A percentile compares a stretch with the other conserved stretches of the same genome.
Evolutionary conservation across 92 coral and sea anemone genomes (phyloP).

Genomic region (Parazoanthus atlanticus): DNA sequence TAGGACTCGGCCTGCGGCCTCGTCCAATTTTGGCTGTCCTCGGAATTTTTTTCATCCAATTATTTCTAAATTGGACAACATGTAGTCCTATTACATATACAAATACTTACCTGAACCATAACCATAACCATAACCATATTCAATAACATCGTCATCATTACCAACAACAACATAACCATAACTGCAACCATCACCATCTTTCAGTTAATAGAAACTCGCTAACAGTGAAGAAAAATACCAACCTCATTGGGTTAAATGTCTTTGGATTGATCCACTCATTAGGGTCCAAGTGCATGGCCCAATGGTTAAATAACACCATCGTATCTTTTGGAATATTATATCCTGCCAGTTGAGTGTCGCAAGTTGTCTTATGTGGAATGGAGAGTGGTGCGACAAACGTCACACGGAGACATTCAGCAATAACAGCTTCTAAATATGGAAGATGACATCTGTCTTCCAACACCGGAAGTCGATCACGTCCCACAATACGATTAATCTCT

Average conservation of each 20-base stretch:
- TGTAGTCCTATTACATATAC: too few species aligned
- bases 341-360: conserved; percentile 52
- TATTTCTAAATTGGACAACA: too few species aligned
- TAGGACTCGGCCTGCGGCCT: too few species aligned
- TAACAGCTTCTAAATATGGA: conserved; percentile 61
- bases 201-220: too few species aligned
- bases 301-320: conserved; percentile 51
- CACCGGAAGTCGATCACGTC: conserved; percentile 47
- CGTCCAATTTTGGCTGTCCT: too few species aligned
- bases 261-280: conserved; percentile 50
- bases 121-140: too few species aligned
- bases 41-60: too few species aligned
- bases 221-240: not conserved
- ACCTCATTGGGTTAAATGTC: conserved; percentile 58
- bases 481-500: conserved; percentile 38
- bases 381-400: conserved; percentile 19
- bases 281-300: conserved; percentile 65
- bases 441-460: conserved; percentile 51
- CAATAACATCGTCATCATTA: too few species aligned
- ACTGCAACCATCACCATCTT: too few species aligned
- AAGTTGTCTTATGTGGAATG: conserved; percentile 61
- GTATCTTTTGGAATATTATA: conserved; percentile 61
- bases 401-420: conserved; percentile 50
- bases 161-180: too few species aligned
- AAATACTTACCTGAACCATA: too few species aligned